Evolutionary conservation across 2,888 invertebrate species (phyloP).

Genomic region (Atethmia centrago): DNA sequence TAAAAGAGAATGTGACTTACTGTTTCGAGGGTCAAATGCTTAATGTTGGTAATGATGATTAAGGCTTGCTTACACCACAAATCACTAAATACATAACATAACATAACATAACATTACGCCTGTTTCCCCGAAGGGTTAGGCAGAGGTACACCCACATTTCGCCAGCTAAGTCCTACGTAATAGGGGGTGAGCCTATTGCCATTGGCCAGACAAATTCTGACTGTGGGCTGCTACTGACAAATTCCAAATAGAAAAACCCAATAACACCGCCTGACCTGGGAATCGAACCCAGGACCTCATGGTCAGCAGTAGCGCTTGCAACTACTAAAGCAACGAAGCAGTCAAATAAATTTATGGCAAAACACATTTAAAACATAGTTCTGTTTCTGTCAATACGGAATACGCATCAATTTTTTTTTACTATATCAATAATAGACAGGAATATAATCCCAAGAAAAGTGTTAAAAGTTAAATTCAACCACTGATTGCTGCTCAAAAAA

Average conservation of each 20-base stretch:
- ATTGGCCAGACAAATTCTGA: neutral
- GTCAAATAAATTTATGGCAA: neutral
- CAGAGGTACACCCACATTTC: neutral
- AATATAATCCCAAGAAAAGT: no score
- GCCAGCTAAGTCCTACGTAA: neutral
- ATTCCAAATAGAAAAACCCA: neutral
- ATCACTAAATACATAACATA: neutral
- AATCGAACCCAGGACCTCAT: neutral
- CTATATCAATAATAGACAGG: no score
- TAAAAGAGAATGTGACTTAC: neutral
- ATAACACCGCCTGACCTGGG: neutral
- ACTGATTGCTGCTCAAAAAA: no score
- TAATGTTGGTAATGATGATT: neutral
- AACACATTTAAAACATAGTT: neutral
- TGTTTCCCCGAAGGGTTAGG: neutral
- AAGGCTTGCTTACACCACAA: neutral
- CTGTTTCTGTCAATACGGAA: neutral
- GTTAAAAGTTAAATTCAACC: no score
- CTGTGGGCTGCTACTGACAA: neutral
- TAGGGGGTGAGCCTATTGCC: neutral
- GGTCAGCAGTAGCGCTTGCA: neutral
- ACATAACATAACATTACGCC: neutral
- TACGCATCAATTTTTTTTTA: no score
- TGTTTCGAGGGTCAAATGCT: neutral
- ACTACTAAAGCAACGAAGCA: neutral